These are phyloP conservation scores for Meiosimyza decipiens DNA, from an alignment of 2,888 invertebrate genomes.

Conservation along the genomic window DNA sequence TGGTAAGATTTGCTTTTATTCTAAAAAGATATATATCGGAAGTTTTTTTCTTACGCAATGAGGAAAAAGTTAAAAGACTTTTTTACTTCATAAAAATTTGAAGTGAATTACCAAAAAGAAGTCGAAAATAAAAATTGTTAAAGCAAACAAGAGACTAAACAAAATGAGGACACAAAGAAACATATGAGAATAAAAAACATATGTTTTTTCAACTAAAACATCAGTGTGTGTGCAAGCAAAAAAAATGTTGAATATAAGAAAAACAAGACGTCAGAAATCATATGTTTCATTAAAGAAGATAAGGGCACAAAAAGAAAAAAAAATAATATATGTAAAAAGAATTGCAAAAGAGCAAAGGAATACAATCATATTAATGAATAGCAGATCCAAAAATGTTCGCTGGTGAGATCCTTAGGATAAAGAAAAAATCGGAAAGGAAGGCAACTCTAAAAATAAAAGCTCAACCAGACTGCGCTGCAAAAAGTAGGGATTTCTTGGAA, in stretches of 20 bases:
- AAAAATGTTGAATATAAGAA: background rate
- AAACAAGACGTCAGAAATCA: slow-evolving; percentile 16
- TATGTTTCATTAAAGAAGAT: slow-evolving; percentile 2
- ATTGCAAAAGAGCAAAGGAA: background rate
- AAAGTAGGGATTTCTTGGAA: slow-evolving; percentile 29
- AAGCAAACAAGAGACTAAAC: background rate
- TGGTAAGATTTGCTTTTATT: no score
- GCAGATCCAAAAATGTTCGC: background rate
- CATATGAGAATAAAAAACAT: background rate
- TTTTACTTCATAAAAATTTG: background rate
- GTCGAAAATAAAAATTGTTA: background rate
- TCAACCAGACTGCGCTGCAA: background rate
- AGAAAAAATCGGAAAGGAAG: background rate
- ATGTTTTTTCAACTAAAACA: no score
- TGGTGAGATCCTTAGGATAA: slow-evolving; percentile 15
- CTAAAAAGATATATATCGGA: no score
- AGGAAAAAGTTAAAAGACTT: no score
- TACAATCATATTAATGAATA: no score
- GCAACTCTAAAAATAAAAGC: background rate
- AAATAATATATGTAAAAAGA: background rate
- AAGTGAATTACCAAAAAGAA: background rate
- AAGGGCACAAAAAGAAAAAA: slow-evolving; percentile 6
- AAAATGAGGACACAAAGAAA: slow-evolving; percentile 12
- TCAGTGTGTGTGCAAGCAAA: no score
- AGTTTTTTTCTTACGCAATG: no score